A percentile compares a stretch with the other conserved stretches of the same genome.
phyloP scores from a whole-genome alignment of 2,888 invertebrate genomes.

The Myopa testacea region DNA sequence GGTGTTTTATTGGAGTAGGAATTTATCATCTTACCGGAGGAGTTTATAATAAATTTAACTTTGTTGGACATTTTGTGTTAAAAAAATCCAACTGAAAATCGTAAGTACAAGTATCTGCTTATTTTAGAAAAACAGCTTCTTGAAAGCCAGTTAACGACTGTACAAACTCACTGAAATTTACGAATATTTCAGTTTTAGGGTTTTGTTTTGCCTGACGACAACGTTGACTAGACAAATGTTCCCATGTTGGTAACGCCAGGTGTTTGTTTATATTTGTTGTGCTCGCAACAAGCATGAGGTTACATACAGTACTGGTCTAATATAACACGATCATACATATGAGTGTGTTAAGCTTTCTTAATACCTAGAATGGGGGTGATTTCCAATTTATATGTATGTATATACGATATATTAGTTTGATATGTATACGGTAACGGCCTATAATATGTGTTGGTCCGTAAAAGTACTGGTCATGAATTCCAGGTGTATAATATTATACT shows the following conservation, averaged over 20 bases:
- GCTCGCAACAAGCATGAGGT: not conserved
- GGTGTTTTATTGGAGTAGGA: not conserved
- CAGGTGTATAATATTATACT: no score
- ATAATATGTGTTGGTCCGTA: no score
- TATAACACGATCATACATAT: no score
- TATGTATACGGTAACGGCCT: no score
- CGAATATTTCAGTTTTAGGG: not conserved
- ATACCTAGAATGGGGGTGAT: no score
- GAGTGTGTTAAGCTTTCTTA: no score
- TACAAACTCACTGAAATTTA: not conserved
- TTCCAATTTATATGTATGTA: no score
- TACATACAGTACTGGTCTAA: no score
- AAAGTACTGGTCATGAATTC: no score
- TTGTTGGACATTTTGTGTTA: conserved; percentile 52
- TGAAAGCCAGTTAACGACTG: not conserved
- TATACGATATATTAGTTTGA: no score
- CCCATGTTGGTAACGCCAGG: conserved; percentile 18
- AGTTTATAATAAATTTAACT: conserved; percentile 67
- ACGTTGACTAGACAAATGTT: conserved; percentile 32
- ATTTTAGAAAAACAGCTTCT: not conserved
- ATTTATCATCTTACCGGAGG: conserved; percentile 61
- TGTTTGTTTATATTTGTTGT: not conserved
- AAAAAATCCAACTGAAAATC: conserved; percentile 12
- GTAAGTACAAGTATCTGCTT: not conserved
- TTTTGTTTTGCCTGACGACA: conserved; percentile 31